These are phyloP conservation scores for Metaphire vulgaris DNA, from an alignment of 1,140 invertebrate species.

Conservation along the genomic window DNA sequence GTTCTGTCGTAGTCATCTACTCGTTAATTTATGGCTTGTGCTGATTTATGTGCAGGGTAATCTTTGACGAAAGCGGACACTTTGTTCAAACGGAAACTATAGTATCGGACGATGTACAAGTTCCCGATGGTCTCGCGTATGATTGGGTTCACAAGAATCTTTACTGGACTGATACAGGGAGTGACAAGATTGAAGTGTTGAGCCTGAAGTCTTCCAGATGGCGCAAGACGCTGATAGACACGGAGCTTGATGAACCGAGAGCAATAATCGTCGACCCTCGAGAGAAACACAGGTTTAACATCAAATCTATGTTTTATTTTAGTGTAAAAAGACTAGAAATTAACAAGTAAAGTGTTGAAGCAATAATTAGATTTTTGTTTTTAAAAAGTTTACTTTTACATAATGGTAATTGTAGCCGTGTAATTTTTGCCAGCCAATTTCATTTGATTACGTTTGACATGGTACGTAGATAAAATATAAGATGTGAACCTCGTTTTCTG, in stretches of 20 bases:
- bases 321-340: too few relatives aligned
- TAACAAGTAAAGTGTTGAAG: too few relatives aligned
- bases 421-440: too few relatives aligned
- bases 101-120: constrained; percentile 68
- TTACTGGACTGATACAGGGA: constrained; percentile 91
- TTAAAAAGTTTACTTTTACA: too few relatives aligned
- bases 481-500: too few relatives aligned
- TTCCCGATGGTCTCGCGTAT: constrained; percentile 85
- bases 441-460: too few relatives aligned
- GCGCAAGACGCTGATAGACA: constrained; percentile 71
- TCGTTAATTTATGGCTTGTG: too few relatives aligned
- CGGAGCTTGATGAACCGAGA: constrained; percentile 81
- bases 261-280: constrained; percentile 86
- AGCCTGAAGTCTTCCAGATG: constrained; percentile 71
- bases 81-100: constrained; percentile 58
- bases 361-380: too few relatives aligned
- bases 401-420: too few relatives aligned
- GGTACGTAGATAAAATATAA: too few relatives aligned
- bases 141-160: constrained; percentile 95
- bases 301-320: too few relatives aligned
- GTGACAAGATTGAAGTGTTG: constrained; percentile 81
- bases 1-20: too few relatives aligned
- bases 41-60: neutral
- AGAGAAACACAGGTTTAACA: neutral
- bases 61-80: neutral